A percentile compares a stretch with the other conserved stretches of the same genome.
These are phyloP conservation scores for Stenotaenia linearis DNA, from an alignment of 2,888 invertebrate genomes.

Conservation along the genomic window DNA sequence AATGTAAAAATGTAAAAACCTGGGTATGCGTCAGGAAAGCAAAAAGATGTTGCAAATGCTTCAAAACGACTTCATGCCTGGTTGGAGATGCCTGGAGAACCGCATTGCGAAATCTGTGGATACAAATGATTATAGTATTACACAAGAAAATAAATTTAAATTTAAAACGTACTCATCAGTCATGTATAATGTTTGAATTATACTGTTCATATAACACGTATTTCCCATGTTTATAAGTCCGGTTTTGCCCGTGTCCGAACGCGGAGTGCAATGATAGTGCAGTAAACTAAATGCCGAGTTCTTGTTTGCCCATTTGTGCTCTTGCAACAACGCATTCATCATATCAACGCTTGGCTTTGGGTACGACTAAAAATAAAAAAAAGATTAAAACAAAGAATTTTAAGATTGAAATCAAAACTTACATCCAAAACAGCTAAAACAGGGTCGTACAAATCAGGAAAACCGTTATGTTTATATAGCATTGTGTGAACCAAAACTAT, in stretches of 20 bases:
- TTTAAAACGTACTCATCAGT: slow-evolving; percentile 57
- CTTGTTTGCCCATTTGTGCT: slow-evolving; percentile 42
- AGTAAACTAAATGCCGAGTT: slow-evolving; percentile 38
- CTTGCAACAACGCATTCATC: slow-evolving; percentile 40
- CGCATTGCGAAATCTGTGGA: slow-evolving; percentile 13
- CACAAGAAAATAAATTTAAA: neutral
- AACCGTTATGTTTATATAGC: slow-evolving; percentile 46
- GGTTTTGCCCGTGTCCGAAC: slow-evolving; percentile 54
- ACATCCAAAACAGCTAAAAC: slow-evolving; percentile 45
- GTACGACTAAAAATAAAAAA: slow-evolving; percentile 40
- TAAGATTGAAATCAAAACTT: neutral
- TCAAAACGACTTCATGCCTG: slow-evolving; percentile 56
- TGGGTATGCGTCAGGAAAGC: slow-evolving; percentile 55
- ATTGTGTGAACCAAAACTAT: slow-evolving; percentile 35
- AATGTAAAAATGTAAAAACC: slow-evolving; percentile 36
- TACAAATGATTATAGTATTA: neutral
- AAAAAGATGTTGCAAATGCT: slow-evolving; percentile 66
- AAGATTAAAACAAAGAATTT: neutral
- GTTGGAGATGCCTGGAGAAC: slow-evolving; percentile 35
- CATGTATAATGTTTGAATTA: slow-evolving; percentile 74
- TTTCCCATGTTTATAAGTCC: slow-evolving; percentile 78
- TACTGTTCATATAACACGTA: slow-evolving; percentile 85
- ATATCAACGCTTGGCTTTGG: slow-evolving; percentile 41
- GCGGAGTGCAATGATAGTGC: neutral
- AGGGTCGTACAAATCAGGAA: slow-evolving; percentile 46